Evolutionary conservation across 2,888 invertebrate genomes (phyloP), one percentile per base, ranked within the genome.

Genomic region (Scaptomyza flava): DNA sequence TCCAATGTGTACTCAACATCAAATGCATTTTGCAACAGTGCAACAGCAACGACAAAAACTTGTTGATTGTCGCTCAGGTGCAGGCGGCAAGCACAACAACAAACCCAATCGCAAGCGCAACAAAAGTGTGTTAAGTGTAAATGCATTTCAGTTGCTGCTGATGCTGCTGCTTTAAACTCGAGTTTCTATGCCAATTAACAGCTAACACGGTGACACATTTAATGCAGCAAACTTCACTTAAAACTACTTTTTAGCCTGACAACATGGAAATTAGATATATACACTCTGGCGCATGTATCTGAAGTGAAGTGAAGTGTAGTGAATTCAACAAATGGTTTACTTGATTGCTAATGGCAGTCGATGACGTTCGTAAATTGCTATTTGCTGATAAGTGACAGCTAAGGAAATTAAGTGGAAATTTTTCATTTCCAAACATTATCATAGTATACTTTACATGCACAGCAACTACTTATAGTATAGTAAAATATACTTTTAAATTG

Each of bases 71-170:
- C 38, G 38, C 38, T 38, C 38, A 38, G 38, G 14, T 38, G 14
- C 38, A 14, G 8, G 14, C 38, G 8, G 14, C 38, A 38, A 14
- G 14, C 38, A 5, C 14, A 38, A 38, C 14, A 7, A 38, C n/a
- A 38, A 38, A 38, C 14, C 14, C 38, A 38, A 38, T 14, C 14
- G 38, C 36, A 50, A 53, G 51, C 56, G 46, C 34, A 51, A 45
- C 30, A 33, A 80, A 80, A 78, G 72, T 72, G 57, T 81, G 80
- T 73, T 75, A 62, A 82, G 79, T 73, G 71, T 53, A 67, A 75
- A 59, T 62, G 78, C 68, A 69, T 68, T 76, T 72, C 48, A 65
- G 56, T 50, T 58, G 68, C n/a, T n/a, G n/a, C n/a, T n/a, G n/a
- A 12, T 38, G 38, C 8, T 9, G 7, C 34, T 27, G 27, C 58